Conservation (phyloP, 2,888 invertebrate species). For the Ennomos erosarius region DNA sequence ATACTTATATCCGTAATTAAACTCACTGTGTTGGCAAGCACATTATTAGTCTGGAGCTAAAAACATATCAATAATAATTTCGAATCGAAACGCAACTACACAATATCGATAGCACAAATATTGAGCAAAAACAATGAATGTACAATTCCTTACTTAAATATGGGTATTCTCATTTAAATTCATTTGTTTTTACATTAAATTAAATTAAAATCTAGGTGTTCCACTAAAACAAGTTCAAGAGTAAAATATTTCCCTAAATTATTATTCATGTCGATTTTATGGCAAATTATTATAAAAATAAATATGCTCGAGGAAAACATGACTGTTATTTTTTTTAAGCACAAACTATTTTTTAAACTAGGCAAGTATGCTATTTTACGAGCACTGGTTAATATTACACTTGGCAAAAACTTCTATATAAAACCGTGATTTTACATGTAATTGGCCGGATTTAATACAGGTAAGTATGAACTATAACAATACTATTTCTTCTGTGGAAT, state of each 20-base stretch:
- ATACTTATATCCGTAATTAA: conserved; percentile 1
- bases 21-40: conserved; percentile 17
- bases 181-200: conserved; percentile 10
- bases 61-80: not conserved
- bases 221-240: not conserved
- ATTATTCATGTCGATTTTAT: conserved; percentile 26
- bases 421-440: too few species aligned
- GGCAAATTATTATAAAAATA: conserved; percentile 17
- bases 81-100: not conserved
- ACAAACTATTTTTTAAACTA: too few species aligned
- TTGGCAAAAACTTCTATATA: too few species aligned
- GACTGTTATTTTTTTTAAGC: too few species aligned
- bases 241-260: not conserved
- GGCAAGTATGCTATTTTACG: too few species aligned
- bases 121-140: conserved; percentile 30
- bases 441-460: too few species aligned
- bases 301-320: not conserved
- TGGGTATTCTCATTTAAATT: not conserved
- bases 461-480: too few species aligned
- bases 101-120: conserved; percentile 10
- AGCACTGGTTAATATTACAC: too few species aligned
- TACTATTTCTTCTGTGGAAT: too few species aligned
- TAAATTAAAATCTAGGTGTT: conserved; percentile 1
- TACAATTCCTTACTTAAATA: not conserved
- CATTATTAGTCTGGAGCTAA: not conserved